Conservation (phyloP, 2,113 vertebrate species). For the Marmota flaviventris region DNA sequence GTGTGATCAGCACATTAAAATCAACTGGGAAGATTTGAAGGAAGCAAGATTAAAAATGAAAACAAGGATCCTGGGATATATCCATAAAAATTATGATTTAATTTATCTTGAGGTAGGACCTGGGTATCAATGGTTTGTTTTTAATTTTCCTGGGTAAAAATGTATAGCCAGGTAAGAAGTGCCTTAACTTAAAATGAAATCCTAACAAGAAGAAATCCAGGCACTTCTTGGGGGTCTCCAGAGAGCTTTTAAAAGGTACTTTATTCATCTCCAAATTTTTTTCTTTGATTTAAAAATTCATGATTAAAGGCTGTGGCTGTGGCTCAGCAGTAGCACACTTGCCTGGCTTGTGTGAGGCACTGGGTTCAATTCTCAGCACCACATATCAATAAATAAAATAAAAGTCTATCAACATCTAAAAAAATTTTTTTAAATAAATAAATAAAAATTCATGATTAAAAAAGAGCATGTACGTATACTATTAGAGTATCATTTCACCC, state of each 20-base stretch:
- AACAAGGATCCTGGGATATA: neutral
- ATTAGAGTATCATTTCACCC: constrained; percentile 38
- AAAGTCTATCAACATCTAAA: too few relatives aligned
- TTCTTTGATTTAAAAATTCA: constrained; percentile 46
- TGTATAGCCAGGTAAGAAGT: neutral
- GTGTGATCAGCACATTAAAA: neutral
- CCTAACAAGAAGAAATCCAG: constrained; percentile 9
- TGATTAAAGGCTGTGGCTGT: neutral
- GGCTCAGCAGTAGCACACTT: too few relatives aligned
- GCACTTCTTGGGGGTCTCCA: neutral
- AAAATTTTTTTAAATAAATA: too few relatives aligned
- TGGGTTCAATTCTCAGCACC: too few relatives aligned
- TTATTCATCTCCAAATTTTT: neutral
- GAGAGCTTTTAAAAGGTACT: neutral
- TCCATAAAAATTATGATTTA: neutral
- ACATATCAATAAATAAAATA: too few relatives aligned
- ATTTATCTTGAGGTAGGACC: neutral
- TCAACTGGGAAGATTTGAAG: neutral
- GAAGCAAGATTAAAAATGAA: neutral
- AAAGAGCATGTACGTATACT: neutral
- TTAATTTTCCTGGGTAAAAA: neutral
- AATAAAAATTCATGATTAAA: neutral
- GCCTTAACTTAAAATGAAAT: neutral
- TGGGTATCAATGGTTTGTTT: neutral
- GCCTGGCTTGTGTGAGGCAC: too few relatives aligned